phyloP scores from a whole-genome alignment of 2,888 invertebrate species.

The Antitype chi region DNA sequence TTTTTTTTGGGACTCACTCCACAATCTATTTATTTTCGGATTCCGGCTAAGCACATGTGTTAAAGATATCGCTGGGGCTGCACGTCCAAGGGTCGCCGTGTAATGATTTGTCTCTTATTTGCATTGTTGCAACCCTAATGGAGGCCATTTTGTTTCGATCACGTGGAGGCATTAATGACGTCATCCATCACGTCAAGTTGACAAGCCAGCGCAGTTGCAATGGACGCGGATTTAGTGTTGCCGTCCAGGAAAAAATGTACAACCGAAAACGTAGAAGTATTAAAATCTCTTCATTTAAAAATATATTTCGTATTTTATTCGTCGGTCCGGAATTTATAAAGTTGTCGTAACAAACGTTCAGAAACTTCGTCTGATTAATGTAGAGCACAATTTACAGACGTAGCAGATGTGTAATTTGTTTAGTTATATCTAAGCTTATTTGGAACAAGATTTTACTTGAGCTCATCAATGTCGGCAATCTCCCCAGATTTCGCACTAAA shows the following conservation, averaged over 20 bases:
- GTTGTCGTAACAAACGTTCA: constrained; percentile 29
- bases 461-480: constrained; percentile 43
- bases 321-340: constrained; percentile 18
- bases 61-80: constrained; percentile 48
- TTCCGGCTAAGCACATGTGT: constrained; percentile 62
- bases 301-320: constrained; percentile 19
- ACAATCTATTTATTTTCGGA: constrained; percentile 78
- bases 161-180: constrained; percentile 82
- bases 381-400: constrained; percentile 25
- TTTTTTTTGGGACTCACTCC: constrained; percentile 77
- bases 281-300: constrained; percentile 26
- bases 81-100: constrained; percentile 31
- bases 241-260: constrained; percentile 50
- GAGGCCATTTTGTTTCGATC: constrained; percentile 80
- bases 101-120: constrained; percentile 60
- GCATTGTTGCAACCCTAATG: constrained; percentile 73
- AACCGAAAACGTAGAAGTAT: constrained; percentile 39
- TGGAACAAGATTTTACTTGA: constrained; percentile 41
- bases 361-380: constrained; percentile 40
- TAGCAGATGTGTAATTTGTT: constrained; percentile 36
- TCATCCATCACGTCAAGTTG: constrained; percentile 85
- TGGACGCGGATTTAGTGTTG: constrained; percentile 72
- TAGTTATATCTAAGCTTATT: constrained; percentile 42
- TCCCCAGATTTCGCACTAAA: constrained; percentile 67
- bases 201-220: constrained; percentile 81